A percentile compares a stretch with the other conserved stretches of the same genome.
These are phyloP conservation scores for Rhinolophus sinicus DNA, from an alignment of 2,113 vertebrate species.

Conservation along the genomic window DNA sequence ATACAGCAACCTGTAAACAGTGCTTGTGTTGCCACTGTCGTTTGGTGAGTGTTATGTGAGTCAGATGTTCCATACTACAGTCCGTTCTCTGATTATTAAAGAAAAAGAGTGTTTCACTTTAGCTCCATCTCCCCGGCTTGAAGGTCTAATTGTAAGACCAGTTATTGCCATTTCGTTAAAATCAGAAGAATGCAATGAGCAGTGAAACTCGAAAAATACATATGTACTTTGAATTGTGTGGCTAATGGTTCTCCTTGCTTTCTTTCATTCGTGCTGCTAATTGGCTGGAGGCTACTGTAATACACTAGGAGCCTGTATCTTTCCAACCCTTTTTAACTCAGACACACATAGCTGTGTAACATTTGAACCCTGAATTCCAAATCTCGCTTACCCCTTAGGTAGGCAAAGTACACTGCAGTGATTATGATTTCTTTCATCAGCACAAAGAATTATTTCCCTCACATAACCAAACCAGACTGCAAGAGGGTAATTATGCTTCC, in stretches of 20 bases:
- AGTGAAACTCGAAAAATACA: conserved; percentile 44
- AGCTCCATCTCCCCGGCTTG: background rate
- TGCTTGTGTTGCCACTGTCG: background rate
- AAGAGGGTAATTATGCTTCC: background rate
- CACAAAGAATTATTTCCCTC: background rate
- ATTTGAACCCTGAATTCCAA: background rate
- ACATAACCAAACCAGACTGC: background rate
- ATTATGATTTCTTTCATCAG: background rate
- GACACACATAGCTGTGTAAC: background rate
- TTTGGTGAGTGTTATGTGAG: background rate
- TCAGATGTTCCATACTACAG: background rate
- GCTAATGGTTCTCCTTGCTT: conserved; percentile 22
- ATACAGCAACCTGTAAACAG: background rate
- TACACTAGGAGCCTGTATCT: background rate
- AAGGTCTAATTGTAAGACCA: conserved; percentile 47
- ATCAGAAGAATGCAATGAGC: conserved; percentile 31
- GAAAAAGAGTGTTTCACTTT: background rate
- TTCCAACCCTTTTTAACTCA: conserved; percentile 28
- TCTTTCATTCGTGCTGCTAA: background rate
- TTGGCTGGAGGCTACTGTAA: conserved; percentile 14
- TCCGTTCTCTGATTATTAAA: conserved; percentile 5
- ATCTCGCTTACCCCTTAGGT: background rate
- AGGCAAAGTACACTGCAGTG: background rate
- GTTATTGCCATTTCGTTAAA: conserved; percentile 44
- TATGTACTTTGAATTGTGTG: conserved; percentile 31